Evolutionary conservation across 2,888 invertebrate species (phyloP).

Genomic region (Aethes cnicana): DNA sequence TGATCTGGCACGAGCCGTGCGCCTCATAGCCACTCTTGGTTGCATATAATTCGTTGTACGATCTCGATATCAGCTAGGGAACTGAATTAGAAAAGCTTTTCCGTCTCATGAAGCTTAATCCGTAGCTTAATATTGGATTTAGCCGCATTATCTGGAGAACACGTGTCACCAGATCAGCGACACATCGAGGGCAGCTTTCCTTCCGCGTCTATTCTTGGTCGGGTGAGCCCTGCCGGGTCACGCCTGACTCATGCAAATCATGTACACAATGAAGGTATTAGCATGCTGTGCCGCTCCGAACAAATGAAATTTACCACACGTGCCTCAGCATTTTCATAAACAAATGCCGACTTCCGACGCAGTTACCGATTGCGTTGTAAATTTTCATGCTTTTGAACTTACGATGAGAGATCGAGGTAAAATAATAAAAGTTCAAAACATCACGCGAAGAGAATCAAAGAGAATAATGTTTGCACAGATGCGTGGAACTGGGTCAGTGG

Average conservation of each 20-base stretch:
- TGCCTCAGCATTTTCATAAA: slow-evolving; percentile 40
- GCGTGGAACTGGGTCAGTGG: slow-evolving; percentile 71
- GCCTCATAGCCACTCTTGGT: slow-evolving; percentile 48
- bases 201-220: slow-evolving; percentile 76
- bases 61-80: slow-evolving; percentile 55
- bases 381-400: slow-evolving; percentile 12
- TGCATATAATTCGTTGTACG: slow-evolving; percentile 58
- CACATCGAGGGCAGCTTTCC: slow-evolving; percentile 68
- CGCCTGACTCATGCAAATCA: slow-evolving; percentile 69
- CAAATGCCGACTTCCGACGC: slow-evolving; percentile 34
- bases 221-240: slow-evolving; percentile 62
- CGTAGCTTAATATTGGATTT: slow-evolving; percentile 38
- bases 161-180: slow-evolving; percentile 63
- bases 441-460: slow-evolving; percentile 49
- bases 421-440: slow-evolving; percentile 37
- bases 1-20: slow-evolving; percentile 64
- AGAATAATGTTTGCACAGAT: slow-evolving; percentile 65
- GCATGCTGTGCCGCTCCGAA: slow-evolving; percentile 50
- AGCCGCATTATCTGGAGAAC: slow-evolving; percentile 51
- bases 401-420: slow-evolving; percentile 4
- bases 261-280: slow-evolving; percentile 67
- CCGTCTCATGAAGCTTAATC: slow-evolving; percentile 34
- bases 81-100: slow-evolving; percentile 54
- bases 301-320: slow-evolving; percentile 42
- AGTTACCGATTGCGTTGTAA: slow-evolving; percentile 2